Evolutionary conservation across 1,140 invertebrate genomes (phyloP).

Genomic region (Lanistes nyassanus): DNA sequence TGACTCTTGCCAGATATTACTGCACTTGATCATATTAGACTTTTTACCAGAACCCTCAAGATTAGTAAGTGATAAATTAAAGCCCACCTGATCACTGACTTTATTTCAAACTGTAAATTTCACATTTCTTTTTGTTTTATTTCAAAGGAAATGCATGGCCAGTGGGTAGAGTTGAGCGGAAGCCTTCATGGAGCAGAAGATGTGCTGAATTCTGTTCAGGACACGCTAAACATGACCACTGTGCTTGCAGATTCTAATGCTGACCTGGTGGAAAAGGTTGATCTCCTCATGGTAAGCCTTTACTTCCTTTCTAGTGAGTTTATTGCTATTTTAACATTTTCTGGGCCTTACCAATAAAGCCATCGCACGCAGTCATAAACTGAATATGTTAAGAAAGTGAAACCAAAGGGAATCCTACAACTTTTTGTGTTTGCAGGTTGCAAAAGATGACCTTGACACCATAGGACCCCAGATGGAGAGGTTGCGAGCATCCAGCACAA

Average conservation of each 20-base stretch:
- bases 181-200: slow-evolving; percentile 45
- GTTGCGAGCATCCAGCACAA: slow-evolving; percentile 45
- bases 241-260: slow-evolving; percentile 25
- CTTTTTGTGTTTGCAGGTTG: slow-evolving; percentile 33
- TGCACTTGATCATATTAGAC: no score
- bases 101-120: not conserved
- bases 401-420: no score
- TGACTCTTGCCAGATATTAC: no score
- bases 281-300: slow-evolving; percentile 20
- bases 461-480: slow-evolving; percentile 43
- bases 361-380: no score
- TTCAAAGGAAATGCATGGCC: slow-evolving; percentile 44
- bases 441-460: slow-evolving; percentile 39
- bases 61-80: no score
- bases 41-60: no score
- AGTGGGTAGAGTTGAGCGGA: slow-evolving; percentile 49
- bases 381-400: no score
- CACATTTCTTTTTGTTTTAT: not conserved
- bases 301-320: not conserved
- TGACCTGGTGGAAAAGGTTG: slow-evolving; percentile 14
- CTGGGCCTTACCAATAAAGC: no score
- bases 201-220: slow-evolving; percentile 58
- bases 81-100: not conserved
- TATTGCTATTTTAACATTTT: not conserved
- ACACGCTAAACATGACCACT: slow-evolving; percentile 41